Evolutionary conservation across 2,888 invertebrate genomes (phyloP).

Genomic region (Cryptocephalus moraei): DNA sequence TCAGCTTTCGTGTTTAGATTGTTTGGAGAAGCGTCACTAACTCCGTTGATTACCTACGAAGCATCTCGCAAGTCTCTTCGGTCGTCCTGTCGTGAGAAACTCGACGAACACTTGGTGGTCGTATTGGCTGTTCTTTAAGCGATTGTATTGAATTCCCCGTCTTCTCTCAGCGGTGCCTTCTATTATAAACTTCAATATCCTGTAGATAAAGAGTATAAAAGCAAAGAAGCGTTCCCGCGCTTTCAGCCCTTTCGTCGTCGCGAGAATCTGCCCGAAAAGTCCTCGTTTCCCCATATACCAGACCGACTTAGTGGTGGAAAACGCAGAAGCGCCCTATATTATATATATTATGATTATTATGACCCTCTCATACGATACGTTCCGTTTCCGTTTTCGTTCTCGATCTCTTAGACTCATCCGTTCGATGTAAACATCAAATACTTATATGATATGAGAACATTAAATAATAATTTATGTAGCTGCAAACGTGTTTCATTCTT

Average conservation of each 20-base stretch:
- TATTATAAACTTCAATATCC: slow-evolving; percentile 36
- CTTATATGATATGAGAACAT: slow-evolving; percentile 18
- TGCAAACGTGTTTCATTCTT: slow-evolving; percentile 4
- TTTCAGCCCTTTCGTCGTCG: no score
- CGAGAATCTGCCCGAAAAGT: no score
- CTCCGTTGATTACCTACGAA: no score
- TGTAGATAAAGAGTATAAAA: slow-evolving; percentile 25
- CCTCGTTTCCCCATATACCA: no score
- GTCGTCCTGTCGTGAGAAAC: slow-evolving; percentile 1
- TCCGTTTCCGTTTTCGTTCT: neutral
- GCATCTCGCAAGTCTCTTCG: neutral
- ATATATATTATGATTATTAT: no score
- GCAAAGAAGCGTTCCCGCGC: no score
- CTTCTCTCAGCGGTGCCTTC: slow-evolving; percentile 44
- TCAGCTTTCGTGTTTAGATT: no score
- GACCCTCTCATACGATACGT: no score
- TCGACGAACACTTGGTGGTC: slow-evolving; percentile 14
- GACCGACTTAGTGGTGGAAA: no score
- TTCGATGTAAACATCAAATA: slow-evolving; percentile 30
- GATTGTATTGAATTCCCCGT: slow-evolving; percentile 35
- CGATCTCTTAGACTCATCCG: slow-evolving; percentile 12
- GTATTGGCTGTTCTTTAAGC: slow-evolving; percentile 18
- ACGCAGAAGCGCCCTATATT: no score
- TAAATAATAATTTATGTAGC: slow-evolving; percentile 31
- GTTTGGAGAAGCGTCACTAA: no score